Base-by-base conservation (phyloP, 2,888 invertebrate genomes). In the Rhopalosiphum nymphaeae region DNA sequence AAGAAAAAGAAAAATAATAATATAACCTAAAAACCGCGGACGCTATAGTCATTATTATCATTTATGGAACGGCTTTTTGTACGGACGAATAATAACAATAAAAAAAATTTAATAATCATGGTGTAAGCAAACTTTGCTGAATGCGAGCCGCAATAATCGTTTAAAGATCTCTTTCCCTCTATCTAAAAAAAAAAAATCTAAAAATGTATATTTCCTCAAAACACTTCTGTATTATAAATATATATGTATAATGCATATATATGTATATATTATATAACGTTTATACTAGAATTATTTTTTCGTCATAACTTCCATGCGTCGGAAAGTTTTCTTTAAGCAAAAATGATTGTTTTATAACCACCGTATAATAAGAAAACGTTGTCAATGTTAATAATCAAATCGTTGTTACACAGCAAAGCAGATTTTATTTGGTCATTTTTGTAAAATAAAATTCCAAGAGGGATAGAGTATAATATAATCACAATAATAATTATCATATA, bases 101-200 rank as follows among this genome's bases (percentile, higher is more conserved):
- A 90, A 92, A 86, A 84, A 91, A 91, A 49, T 90, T 29, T 91
- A 87, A 92, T 92, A 92, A 92, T 92, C 86, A 9, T 49, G 36
- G 87, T 36, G 90, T 26, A 36, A 61, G 61, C 9, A 87, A 87
- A 92, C 61, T 92, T 92, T 87, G 87, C n/a, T 57, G 61, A 61
- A 42, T n/a, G 36, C 36, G 29, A 53, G 26, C 25, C 7, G 46
- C 56, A 92, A 87, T 92, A 87, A 92, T 61, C 86, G 36, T 87
- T 92, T 87, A 49, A 86, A 86, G 25, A 87, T 25, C 16, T 78
- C 36, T 36, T 36, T 29, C n/a, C 13, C 44, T 11, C n/a, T 21
- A 13, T 10, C 10, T 25, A 9, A 53, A 78, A 53, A n/a, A 56
- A 3, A 86, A 92, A 61, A 91, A 36, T 3, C 29, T 7, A 92